Evolutionary conservation across 2,113 vertebrate genomes (phyloP), one percentile per base, ranked within the genome.

Genomic region (Malurus melanocephalus): DNA sequence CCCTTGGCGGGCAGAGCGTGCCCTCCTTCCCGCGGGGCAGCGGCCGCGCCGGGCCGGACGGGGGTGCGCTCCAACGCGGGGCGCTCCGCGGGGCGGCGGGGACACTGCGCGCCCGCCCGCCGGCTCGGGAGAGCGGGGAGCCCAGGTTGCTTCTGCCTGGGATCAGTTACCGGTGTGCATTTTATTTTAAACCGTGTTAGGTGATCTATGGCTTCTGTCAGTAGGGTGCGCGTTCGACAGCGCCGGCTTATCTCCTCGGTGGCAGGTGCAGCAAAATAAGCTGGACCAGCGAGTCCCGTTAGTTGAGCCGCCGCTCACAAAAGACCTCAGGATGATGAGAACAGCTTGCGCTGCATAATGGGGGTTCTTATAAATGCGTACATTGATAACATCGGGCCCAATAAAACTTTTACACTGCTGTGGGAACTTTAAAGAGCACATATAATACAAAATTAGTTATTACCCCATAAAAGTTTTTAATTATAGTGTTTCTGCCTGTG

Each of bases 401-500:
- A 92, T 97, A 95, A 97, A 97, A 96, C 93, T 95, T 96, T 86
- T 90, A 73, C 93, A 90, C 93, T 89, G 87, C 85, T 71, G 27
- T 77, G 91, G 82, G 86, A 97, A 96, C 95, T 96, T 96, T 94
- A 96, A 96, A 96, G 91, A 96, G 80, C 81, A 27, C 42, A 6
- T 85, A 87, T 94, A 93, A 94, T 90, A 68, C 94, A 92, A 79
- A 97, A 95, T 96, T 93, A 93, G 92, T 96, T 97, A 94, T 91
- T 94, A 90, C 85, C 80, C 83, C 87, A 85, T 97, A 96, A 96
- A 97, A 96, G 95, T 95, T 96, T 94, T 96, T 96, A 97, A 97
- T 97, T 96, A 95, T 91, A 85, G 90, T 60, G 55, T 90, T 95
- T 91, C 94, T 97, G 88, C 67, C 93, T 74, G 69, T 74, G 81